phyloP scores from a whole-genome alignment of 1,140 invertebrate genomes.

The Bradynema listronoti region DNA sequence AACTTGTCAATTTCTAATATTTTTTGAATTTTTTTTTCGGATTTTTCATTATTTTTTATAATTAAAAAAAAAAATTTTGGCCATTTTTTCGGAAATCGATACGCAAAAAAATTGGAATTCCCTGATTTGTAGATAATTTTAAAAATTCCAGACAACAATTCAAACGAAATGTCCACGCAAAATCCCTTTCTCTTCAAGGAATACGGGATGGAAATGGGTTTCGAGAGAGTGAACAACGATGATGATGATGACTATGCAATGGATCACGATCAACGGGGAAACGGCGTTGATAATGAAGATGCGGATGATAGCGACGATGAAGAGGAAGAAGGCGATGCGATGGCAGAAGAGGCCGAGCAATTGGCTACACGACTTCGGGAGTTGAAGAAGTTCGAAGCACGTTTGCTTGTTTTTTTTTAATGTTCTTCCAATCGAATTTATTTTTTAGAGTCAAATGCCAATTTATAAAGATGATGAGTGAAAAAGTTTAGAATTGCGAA shows the following conservation, averaged over 20 bases:
- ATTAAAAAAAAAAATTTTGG: too few relatives aligned
- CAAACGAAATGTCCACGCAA: too few relatives aligned
- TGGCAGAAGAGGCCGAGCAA: neutral
- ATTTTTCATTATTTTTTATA: too few relatives aligned
- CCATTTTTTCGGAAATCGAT: too few relatives aligned
- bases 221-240: conserved; percentile 36
- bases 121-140: too few relatives aligned
- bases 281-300: conserved; percentile 57
- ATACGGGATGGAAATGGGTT: conserved; percentile 35
- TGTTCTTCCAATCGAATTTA: too few relatives aligned
- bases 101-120: too few relatives aligned
- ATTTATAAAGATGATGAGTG: conserved; percentile 8
- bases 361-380: too few relatives aligned
- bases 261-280: too few relatives aligned
- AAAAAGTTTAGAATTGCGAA: neutral
- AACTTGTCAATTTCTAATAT: too few relatives aligned
- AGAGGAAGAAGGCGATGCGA: conserved; percentile 9
- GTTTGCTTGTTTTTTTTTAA: conserved; percentile 12
- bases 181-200: conserved; percentile 46
- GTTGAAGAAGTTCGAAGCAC: conserved; percentile 8
- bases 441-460: neutral
- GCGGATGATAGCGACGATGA: conserved; percentile 53
- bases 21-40: too few relatives aligned
- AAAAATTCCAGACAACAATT: too few relatives aligned
- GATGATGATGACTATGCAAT: conserved; percentile 54